A percentile compares a stretch with the other conserved stretches of the same genome.
Conservation (phyloP, 2,888 invertebrate genomes). For the Mythimna loreyi region DNA sequence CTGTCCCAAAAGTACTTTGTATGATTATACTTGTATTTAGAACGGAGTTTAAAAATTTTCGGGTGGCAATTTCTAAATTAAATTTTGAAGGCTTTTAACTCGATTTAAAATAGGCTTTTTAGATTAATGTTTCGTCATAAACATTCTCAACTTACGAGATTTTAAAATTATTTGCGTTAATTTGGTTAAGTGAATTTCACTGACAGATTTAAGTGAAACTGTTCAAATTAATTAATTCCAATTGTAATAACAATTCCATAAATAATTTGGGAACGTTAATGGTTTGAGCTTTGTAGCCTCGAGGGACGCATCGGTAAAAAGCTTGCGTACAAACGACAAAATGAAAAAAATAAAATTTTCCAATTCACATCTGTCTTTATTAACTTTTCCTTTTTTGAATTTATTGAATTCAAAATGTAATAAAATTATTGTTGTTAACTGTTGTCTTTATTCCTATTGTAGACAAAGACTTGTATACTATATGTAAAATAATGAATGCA, state of each 20-base stretch:
- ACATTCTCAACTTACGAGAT: too few species aligned
- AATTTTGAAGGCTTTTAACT: constrained; percentile 8
- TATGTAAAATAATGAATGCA: too few species aligned
- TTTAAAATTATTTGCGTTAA: too few species aligned
- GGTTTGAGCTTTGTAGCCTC: constrained; percentile 12
- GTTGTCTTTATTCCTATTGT: background rate
- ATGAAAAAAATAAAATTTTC: constrained; percentile 29
- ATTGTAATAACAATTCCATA: constrained; percentile 1
- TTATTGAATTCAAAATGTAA: too few species aligned
- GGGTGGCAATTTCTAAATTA: constrained; percentile 30
- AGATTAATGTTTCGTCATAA: background rate
- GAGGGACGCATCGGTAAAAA: background rate
- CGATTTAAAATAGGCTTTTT: background rate
- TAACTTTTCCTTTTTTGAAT: constrained; percentile 11
- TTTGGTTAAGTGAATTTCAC: background rate
- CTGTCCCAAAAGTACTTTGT: constrained; percentile 57
- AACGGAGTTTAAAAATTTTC: constrained; percentile 9
- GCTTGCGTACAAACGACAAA: constrained; percentile 16
- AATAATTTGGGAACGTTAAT: constrained; percentile 36
- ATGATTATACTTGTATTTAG: constrained; percentile 31
- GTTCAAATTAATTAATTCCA: background rate
- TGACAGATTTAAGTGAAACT: background rate
- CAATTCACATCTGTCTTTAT: constrained; percentile 26
- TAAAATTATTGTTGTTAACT: rapidly evolving
- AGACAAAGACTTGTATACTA: constrained; percentile 5